Evolutionary conservation across 2,797 vertebrate species (phyloP).

Genomic region (Pygocentrus nattereri): DNA sequence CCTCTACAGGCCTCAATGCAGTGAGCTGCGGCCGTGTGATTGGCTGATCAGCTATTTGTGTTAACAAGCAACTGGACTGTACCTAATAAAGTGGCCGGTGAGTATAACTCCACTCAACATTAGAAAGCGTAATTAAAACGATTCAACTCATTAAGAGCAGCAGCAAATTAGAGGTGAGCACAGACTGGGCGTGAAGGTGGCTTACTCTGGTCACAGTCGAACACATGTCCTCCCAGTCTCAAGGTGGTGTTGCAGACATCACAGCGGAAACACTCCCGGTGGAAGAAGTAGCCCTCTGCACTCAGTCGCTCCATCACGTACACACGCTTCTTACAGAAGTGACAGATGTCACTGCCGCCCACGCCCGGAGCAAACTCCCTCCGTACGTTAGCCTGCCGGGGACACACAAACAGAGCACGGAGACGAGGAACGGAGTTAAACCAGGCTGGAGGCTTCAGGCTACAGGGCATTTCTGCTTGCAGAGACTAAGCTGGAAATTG

Average conservation of each 20-base stretch:
- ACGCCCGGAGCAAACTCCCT: conserved; percentile 83
- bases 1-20: too few relatives aligned
- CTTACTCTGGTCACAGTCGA: conserved; percentile 88
- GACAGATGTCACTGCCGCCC: conserved; percentile 91
- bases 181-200: not conserved
- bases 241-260: conserved; percentile 86
- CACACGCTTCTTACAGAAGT: conserved; percentile 93
- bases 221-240: conserved; percentile 88
- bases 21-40: too few relatives aligned
- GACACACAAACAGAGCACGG: conserved; percentile 23
- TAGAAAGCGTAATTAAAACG: not conserved
- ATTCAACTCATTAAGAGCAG: not conserved
- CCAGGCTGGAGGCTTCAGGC: not conserved
- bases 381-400: conserved; percentile 79
- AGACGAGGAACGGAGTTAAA: not conserved
- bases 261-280: conserved; percentile 96
- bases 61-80: too few relatives aligned
- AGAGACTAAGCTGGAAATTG: not conserved
- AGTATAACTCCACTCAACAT: too few relatives aligned
- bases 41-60: too few relatives aligned
- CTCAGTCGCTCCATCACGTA: conserved; percentile 96
- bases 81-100: too few relatives aligned
- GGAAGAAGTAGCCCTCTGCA: conserved; percentile 94
- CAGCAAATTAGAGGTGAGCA: not conserved
- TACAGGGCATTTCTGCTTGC: not conserved